Evolutionary conservation across 2,113 vertebrate genomes (phyloP), one percentile per base, ranked within the genome.

Genomic region (Brachypteracias leptosomus): DNA sequence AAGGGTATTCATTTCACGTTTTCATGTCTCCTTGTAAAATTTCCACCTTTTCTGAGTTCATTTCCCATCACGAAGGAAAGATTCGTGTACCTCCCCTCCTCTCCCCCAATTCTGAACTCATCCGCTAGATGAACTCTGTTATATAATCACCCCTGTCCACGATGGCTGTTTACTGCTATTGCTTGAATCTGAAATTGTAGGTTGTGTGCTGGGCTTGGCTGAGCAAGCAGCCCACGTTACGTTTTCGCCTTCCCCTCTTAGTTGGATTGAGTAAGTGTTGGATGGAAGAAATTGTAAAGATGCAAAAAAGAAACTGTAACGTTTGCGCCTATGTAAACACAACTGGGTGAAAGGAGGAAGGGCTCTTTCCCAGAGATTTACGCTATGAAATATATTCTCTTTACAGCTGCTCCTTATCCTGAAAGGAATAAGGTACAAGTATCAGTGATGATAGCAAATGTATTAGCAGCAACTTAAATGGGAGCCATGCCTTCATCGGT

Each of bases 131-230:
- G 90, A 94, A 90, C 89, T 95, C 67, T 62, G 83, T 96, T 96
- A 94, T 94, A 73, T 89, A 94, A 95, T 46, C 26, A 17, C 72
- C 80, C 42, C 72, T 86, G 47, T 90, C 57, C 67, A 61, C 6
- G 38, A 25, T 80, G 84, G 57, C 75, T 96, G 78, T 85, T 96
- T 85, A 73, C 71, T 47, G 63, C 65, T 85, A 16, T 81, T 81
- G 33, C 76, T 77, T 71, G 29, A 88, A 24, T 70, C 93, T 96
- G 95, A 97, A 95, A 92, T 79, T 92, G 62, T 62, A 71, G 91
- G 61, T 88, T 95, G 52, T 6, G 42, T 12, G 6, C 79, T 81
- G 78, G 96, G 40, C 85, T 90, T 9, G 47, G 73, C 73, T 59
- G 76, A 94, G 81, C 31, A 71, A 84, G 72, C 61, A 76, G 59